Conservation (phyloP, 2,113 vertebrate genomes). For the Grallaria varia region DNA sequence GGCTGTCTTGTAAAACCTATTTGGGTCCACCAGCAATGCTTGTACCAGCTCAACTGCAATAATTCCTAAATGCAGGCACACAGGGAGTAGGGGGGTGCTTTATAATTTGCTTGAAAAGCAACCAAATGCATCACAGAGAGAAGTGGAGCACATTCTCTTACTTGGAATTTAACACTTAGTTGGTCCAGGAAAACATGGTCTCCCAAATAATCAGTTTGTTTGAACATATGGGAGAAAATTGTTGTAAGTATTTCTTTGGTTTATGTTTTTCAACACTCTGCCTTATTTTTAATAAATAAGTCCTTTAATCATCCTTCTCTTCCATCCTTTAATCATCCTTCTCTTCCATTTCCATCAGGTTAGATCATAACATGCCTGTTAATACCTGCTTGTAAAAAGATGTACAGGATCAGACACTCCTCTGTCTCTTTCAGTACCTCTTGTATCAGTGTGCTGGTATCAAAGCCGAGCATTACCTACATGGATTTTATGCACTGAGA, state of each 20-base stretch:
- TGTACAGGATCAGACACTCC: not conserved
- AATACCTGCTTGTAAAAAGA: not conserved
- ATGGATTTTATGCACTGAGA: not conserved
- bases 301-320: not conserved
- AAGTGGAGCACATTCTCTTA: not conserved
- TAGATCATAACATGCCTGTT: not conserved
- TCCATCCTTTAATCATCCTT: not conserved
- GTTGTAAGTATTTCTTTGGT: not conserved
- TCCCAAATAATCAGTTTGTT: not conserved
- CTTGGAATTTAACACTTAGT: not conserved
- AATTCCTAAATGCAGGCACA: not conserved
- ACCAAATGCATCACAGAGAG: not conserved
- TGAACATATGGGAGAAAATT: not conserved
- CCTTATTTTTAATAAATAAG: not conserved
- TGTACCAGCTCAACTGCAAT: not conserved
- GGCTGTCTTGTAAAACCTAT: not conserved
- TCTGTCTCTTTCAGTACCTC: not conserved
- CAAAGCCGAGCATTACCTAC: not conserved
- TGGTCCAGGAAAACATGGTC: not conserved
- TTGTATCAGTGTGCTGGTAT: not conserved
- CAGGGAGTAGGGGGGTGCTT: not conserved
- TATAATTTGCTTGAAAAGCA: not conserved
- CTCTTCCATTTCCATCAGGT: not conserved
- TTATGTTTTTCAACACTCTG: not conserved
- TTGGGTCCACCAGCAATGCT: not conserved